Percentiles rank a stretch among this genome's conserved stretches.
phyloP scores from a whole-genome alignment of 2,797 vertebrate species.

The Macropodus opercularis region DNA sequence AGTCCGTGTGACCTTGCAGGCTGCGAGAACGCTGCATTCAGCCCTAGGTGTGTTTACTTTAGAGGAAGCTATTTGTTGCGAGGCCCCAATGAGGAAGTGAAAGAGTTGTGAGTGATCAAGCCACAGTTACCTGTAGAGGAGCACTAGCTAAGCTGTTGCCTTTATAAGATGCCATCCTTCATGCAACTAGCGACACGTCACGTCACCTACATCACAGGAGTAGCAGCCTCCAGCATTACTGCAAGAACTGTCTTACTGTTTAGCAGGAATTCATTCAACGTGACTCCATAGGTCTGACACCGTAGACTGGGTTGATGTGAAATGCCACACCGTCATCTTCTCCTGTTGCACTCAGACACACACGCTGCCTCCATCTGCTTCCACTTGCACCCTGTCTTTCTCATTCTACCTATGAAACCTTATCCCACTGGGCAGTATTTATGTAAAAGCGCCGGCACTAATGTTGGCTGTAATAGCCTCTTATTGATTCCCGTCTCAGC shows the following conservation, averaged over 20 bases:
- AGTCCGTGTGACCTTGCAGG: constrained; percentile 4
- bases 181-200: not conserved
- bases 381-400: constrained; percentile 25
- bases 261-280: constrained; percentile 3
- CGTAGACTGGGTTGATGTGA: constrained; percentile 30
- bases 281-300: constrained; percentile 16
- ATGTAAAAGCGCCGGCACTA: constrained; percentile 49
- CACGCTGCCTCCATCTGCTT: constrained; percentile 18
- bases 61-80: not conserved
- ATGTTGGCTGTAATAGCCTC: constrained; percentile 64
- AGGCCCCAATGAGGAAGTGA: constrained; percentile 60
- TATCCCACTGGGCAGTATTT: constrained; percentile 42
- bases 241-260: not conserved
- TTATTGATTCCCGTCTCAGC: constrained; percentile 65
- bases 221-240: not conserved
- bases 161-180: not conserved
- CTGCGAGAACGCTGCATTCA: not conserved
- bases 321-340: constrained; percentile 29
- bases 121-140: constrained; percentile 27
- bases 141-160: constrained; percentile 5
- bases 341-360: constrained; percentile 15
- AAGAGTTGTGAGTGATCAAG: not conserved
- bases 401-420: constrained; percentile 56
- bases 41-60: not conserved
- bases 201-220: not conserved